phyloP scores from a whole-genome alignment of 2,797 vertebrate species.

The Microhierax caerulescens region DNA sequence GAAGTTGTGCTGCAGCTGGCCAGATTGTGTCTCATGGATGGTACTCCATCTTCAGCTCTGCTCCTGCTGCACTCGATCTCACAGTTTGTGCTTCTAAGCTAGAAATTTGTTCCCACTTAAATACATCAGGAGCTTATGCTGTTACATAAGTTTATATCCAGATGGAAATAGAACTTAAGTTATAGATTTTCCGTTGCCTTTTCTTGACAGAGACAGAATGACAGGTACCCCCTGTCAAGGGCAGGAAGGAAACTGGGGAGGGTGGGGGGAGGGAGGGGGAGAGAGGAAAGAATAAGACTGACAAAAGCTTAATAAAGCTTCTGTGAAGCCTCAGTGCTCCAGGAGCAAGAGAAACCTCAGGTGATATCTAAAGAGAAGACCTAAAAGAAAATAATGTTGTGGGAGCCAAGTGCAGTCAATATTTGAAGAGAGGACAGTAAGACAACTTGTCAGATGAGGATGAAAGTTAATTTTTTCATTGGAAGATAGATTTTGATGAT shows the following conservation, averaged over 20 bases:
- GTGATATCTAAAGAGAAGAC: not conserved
- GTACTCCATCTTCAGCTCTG: not conserved
- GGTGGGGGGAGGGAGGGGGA: too few relatives aligned
- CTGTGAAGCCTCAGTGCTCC: not conserved
- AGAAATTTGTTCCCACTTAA: not conserved
- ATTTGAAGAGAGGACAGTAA: not conserved
- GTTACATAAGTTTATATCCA: not conserved
- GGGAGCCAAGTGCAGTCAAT: not conserved
- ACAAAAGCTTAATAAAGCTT: not conserved
- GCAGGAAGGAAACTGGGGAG: not conserved
- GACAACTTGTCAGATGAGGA: not conserved
- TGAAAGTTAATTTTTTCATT: not conserved
- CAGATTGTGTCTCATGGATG: not conserved
- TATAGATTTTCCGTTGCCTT: not conserved
- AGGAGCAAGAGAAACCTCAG: not conserved
- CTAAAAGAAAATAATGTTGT: not conserved
- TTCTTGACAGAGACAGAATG: not conserved
- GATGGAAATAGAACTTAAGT: not conserved
- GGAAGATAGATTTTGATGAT: not conserved
- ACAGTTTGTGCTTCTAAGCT: not conserved
- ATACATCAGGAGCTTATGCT: not conserved
- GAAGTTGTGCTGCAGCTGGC: not conserved
- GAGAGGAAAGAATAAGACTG: not conserved
- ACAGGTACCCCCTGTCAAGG: not conserved
- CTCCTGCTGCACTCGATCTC: not conserved